Percentiles rank a stretch among this genome's conserved stretches.
These are phyloP conservation scores for Parazoanthus atlanticus DNA, from an alignment of 92 coral and sea anemone genomes.

Conservation along the genomic window DNA sequence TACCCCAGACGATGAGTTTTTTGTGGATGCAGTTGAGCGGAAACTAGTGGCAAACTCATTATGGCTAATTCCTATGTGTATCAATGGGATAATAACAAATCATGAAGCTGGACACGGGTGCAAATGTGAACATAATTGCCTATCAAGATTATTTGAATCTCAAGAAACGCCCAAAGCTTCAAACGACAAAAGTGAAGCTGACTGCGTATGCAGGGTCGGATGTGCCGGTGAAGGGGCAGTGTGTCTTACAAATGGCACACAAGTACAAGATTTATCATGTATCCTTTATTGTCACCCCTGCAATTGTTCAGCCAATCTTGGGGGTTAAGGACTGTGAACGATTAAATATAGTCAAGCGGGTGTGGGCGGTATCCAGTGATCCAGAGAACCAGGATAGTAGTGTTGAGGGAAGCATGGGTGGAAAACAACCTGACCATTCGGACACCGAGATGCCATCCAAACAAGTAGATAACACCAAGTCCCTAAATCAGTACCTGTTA, in stretches of 20 bases:
- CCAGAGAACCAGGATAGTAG: slow-evolving; percentile 10
- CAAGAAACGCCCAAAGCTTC: slow-evolving; percentile 30
- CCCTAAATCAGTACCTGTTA: not conserved
- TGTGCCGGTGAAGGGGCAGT: slow-evolving; percentile 18
- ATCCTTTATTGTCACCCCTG: slow-evolving; percentile 15
- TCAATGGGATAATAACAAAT: not conserved
- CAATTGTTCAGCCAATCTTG: slow-evolving; percentile 10
- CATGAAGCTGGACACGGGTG: slow-evolving; percentile 17
- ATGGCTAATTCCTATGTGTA: not conserved
- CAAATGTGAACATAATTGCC: slow-evolving; percentile 1
- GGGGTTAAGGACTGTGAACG: slow-evolving; percentile 20
- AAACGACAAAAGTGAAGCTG: not conserved
- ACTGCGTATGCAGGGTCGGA: slow-evolving; percentile 6
- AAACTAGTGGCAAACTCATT: not conserved
- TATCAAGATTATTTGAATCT: slow-evolving; percentile 15
- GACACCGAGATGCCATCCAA: no score
- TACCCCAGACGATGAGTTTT: not conserved
- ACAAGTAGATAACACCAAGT: not conserved
- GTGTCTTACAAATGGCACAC: slow-evolving; percentile 4
- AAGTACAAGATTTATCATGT: slow-evolving; percentile 12
- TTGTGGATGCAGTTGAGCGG: not conserved
- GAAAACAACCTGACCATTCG: no score
- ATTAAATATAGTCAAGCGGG: not conserved
- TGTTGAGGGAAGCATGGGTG: not conserved
- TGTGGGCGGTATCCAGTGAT: not conserved